Conservation (phyloP, 2,797 vertebrate species). For the Squalus acanthias region DNA sequence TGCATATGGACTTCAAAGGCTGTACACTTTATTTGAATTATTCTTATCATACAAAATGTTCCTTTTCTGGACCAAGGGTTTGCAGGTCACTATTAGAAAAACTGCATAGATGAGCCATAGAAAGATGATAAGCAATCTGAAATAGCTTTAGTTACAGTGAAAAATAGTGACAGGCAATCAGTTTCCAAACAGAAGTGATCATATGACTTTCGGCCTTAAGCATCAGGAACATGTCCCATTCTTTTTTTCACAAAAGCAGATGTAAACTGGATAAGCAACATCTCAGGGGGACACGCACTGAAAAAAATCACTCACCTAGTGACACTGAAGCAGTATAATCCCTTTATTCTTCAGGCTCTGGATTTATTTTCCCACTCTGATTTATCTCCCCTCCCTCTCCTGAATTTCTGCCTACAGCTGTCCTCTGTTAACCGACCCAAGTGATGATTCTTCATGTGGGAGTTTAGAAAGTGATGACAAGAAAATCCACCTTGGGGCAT, state of each 20-base stretch:
- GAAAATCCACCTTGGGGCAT: not conserved
- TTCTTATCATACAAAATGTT: not conserved
- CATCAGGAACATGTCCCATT: not conserved
- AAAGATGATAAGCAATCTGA: not conserved
- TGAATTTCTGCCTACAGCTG: not conserved
- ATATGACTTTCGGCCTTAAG: not conserved
- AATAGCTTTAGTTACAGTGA: not conserved
- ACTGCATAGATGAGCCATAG: not conserved
- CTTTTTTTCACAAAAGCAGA: not conserved
- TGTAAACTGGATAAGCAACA: not conserved
- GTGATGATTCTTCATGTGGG: not conserved
- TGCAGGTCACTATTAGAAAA: not conserved
- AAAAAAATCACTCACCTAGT: not conserved
- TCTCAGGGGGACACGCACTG: not conserved
- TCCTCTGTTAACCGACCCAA: not conserved
- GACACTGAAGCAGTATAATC: not conserved
- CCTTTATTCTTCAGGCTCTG: not conserved
- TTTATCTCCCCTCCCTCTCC: not conserved
- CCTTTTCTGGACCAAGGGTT: conserved; percentile 8
- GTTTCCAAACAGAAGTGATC: not conserved
- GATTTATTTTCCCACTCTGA: not conserved
- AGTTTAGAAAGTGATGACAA: not conserved
- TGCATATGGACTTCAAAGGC: not conserved
- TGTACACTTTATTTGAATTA: not conserved
- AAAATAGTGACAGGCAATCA: not conserved